A percentile compares a stretch with the other conserved stretches of the same genome.
These are phyloP conservation scores for Mastigias papua DNA, from an alignment of 30 jellyfish, hydroid and myxozoan species.

Conservation along the genomic window DNA sequence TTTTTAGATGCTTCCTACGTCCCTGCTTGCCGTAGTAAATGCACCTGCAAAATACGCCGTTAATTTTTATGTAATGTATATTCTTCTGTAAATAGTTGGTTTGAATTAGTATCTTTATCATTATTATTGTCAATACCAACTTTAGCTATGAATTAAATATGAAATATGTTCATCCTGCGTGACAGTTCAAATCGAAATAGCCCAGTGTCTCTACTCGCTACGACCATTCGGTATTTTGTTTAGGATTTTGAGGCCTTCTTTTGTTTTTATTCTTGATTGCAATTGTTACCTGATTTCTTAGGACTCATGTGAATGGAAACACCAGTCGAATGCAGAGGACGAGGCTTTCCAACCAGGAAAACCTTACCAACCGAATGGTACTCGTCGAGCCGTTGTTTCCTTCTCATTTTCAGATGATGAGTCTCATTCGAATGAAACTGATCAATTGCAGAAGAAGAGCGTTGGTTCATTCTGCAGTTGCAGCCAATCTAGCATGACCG, in stretches of 20 bases:
- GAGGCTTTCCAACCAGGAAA: background rate
- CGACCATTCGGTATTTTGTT: too few species aligned
- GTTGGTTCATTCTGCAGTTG: background rate
- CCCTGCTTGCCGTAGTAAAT: too few species aligned
- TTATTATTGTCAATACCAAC: too few species aligned
- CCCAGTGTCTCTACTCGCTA: too few species aligned
- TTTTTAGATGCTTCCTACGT: too few species aligned
- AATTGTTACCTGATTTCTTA: background rate
- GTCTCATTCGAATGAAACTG: background rate
- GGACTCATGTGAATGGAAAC: background rate
- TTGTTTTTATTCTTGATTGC: background rate
- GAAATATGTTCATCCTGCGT: too few species aligned
- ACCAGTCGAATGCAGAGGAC: background rate
- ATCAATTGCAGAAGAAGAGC: slow-evolving; percentile 3
- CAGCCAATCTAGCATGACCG: slow-evolving; percentile 7
- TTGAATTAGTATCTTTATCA: too few species aligned
- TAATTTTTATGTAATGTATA: too few species aligned
- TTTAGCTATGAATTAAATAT: too few species aligned
- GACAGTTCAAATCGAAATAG: too few species aligned
- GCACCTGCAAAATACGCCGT: too few species aligned
- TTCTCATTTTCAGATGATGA: slow-evolving; percentile 67
- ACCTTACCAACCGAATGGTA: background rate
- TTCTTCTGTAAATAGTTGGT: too few species aligned
- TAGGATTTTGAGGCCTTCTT: background rate
- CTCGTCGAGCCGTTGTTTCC: background rate